phyloP scores from a whole-genome alignment of 2,113 vertebrate species.

The Scomber colias region DNA sequence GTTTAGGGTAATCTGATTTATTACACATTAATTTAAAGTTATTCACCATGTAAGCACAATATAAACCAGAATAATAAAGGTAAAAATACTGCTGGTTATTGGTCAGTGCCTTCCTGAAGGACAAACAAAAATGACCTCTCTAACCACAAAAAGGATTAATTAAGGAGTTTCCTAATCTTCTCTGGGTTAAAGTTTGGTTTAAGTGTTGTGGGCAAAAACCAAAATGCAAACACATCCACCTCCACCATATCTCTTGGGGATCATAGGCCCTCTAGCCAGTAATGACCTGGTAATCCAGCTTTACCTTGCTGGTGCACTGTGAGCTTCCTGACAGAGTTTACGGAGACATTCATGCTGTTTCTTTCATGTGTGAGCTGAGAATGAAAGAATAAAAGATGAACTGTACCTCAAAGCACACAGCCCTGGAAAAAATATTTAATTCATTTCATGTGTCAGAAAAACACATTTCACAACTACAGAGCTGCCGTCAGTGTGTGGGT shows the following conservation, averaged over 20 bases:
- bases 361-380: slow-evolving; percentile 41
- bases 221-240: no score
- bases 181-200: no score
- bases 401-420: slow-evolving; percentile 50
- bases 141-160: no score
- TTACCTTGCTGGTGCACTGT: not conserved
- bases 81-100: no score
- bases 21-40: not conserved
- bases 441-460: slow-evolving; percentile 35
- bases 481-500: not conserved
- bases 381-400: slow-evolving; percentile 49
- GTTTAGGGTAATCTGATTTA: not conserved
- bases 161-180: no score
- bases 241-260: not conserved
- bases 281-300: not conserved
- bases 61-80: no score
- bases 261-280: not conserved
- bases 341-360: slow-evolving; percentile 22
- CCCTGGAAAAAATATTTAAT: slow-evolving; percentile 36
- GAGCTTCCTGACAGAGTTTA: slow-evolving; percentile 28
- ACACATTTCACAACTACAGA: not conserved
- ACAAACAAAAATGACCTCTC: no score
- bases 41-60: no score
- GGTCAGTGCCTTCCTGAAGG: no score
- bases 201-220: no score